These are phyloP conservation scores for Acleris laterana DNA, from an alignment of 2,888 invertebrate genomes.

Conservation along the genomic window DNA sequence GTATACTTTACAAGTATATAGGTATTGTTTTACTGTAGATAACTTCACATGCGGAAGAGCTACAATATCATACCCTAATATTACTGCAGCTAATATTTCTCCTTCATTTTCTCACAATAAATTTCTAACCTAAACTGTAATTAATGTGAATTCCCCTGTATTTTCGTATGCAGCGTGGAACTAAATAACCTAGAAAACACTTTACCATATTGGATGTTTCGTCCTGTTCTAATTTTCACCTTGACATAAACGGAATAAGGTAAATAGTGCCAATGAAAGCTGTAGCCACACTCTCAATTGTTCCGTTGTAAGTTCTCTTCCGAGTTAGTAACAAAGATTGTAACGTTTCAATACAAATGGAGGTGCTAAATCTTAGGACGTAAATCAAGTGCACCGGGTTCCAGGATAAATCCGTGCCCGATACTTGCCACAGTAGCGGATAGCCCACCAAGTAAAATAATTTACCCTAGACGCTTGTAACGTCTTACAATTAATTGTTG, in stretches of 20 bases:
- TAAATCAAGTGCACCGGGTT: constrained; percentile 64
- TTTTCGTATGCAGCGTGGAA: too few relatives aligned
- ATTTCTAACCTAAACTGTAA: too few relatives aligned
- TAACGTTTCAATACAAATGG: constrained; percentile 72
- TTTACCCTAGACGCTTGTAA: constrained; percentile 2
- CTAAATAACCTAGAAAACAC: too few relatives aligned
- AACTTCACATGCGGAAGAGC: too few relatives aligned
- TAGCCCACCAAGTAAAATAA: constrained; percentile 15
- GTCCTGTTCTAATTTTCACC: constrained; percentile 13
- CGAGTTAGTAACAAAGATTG: constrained; percentile 70
- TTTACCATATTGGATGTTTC: too few relatives aligned
- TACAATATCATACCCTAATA: too few relatives aligned
- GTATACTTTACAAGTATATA: too few relatives aligned
- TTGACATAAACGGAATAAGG: constrained; percentile 11
- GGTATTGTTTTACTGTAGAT: too few relatives aligned
- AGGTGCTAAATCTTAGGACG: constrained; percentile 69
- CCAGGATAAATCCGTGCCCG: constrained; percentile 60
- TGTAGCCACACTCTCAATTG: constrained; percentile 47
- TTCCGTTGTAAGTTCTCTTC: constrained; percentile 53
- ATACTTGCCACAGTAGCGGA: constrained; percentile 9
- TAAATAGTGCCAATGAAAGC: constrained; percentile 1
- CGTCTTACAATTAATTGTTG: constrained; percentile 10
- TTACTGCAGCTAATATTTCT: too few relatives aligned
- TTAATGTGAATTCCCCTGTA: too few relatives aligned
- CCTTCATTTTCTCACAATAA: too few relatives aligned